Conservation (phyloP, 2,797 vertebrate genomes). For the Borostomias antarcticus region DNA sequence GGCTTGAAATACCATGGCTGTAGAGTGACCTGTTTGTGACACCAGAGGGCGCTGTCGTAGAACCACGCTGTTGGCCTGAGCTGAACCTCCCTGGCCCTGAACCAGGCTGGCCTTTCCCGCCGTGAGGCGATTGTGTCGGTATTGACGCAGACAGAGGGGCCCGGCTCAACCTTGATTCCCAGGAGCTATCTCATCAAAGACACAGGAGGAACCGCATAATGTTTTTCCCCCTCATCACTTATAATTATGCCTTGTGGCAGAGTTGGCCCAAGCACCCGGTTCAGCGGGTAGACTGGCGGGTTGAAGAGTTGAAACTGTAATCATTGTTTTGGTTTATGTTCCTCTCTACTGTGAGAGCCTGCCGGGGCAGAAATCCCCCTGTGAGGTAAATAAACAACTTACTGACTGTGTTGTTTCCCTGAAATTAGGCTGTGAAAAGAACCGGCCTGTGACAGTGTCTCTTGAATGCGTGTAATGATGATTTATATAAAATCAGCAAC, state of each 20-base stretch:
- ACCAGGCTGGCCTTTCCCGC: constrained; percentile 1
- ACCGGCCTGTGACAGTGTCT: neutral
- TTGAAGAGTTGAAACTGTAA: constrained; percentile 62
- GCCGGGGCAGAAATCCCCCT: constrained; percentile 17
- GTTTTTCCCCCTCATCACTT: constrained; percentile 37
- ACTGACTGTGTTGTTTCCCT: neutral
- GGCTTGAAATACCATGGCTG: neutral
- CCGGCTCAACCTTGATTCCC: constrained; percentile 4
- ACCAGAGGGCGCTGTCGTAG: constrained; percentile 6
- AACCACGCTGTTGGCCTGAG: neutral
- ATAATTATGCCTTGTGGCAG: constrained; percentile 51
- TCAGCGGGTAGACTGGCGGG: constrained; percentile 33
- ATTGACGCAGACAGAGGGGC: constrained; percentile 44
- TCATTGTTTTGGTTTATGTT: constrained; percentile 50
- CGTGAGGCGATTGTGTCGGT: constrained; percentile 25
- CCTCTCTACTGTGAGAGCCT: constrained; percentile 3
- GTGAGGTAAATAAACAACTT: constrained; percentile 16
- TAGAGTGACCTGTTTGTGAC: no score
- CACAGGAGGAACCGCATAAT: constrained; percentile 12
- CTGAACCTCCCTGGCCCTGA: neutral
- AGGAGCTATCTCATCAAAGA: constrained; percentile 42
- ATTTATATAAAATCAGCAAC: neutral
- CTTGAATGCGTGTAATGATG: neutral
- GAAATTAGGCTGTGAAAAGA: constrained; percentile 2
- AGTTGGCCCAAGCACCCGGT: constrained; percentile 32